A percentile compares a stretch with the other conserved stretches of the same genome.
Evolutionary conservation across 2,888 invertebrate species (phyloP).

Genomic region (Anthophora plumipes): DNA sequence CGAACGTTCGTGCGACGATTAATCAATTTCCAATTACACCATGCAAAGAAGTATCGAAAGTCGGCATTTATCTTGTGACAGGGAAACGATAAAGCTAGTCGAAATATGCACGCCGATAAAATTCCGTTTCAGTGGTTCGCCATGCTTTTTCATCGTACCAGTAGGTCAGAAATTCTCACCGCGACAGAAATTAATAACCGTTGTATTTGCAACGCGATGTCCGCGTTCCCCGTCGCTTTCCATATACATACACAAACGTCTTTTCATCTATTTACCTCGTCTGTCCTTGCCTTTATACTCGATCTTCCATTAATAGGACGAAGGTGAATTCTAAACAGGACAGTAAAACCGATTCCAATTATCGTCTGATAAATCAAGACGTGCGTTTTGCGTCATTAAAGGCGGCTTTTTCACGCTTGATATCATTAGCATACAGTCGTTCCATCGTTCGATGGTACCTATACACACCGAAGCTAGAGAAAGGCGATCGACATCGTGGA

Average conservation of each 20-base stretch:
- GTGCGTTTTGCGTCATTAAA: slow-evolving; percentile 48
- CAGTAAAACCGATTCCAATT: slow-evolving; percentile 48
- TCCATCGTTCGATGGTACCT: background rate
- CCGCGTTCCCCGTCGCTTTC: slow-evolving; percentile 39
- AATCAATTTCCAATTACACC: background rate
- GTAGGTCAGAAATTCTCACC: slow-evolving; percentile 22
- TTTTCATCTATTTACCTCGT: slow-evolving; percentile 14
- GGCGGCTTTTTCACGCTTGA: slow-evolving; percentile 42
- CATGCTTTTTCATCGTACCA: slow-evolving; percentile 10
- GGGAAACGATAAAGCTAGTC: background rate
- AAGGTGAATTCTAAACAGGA: slow-evolving; percentile 26
- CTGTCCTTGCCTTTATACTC: background rate
- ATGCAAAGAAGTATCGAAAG: background rate
- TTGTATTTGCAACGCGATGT: slow-evolving; percentile 17
- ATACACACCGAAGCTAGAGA: slow-evolving; percentile 14
- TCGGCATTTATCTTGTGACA: background rate
- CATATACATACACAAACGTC: background rate
- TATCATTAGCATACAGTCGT: slow-evolving; percentile 41
- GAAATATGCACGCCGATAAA: background rate
- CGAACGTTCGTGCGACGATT: background rate
- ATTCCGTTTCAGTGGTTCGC: background rate
- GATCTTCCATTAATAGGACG: slow-evolving; percentile 21
- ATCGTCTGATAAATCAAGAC: slow-evolving; percentile 54
- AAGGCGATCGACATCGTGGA: slow-evolving; percentile 34
- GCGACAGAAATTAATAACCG: slow-evolving; percentile 29